Base-by-base conservation (phyloP, 2,113 vertebrate species). In the Notarius lentiginosus region DNA sequence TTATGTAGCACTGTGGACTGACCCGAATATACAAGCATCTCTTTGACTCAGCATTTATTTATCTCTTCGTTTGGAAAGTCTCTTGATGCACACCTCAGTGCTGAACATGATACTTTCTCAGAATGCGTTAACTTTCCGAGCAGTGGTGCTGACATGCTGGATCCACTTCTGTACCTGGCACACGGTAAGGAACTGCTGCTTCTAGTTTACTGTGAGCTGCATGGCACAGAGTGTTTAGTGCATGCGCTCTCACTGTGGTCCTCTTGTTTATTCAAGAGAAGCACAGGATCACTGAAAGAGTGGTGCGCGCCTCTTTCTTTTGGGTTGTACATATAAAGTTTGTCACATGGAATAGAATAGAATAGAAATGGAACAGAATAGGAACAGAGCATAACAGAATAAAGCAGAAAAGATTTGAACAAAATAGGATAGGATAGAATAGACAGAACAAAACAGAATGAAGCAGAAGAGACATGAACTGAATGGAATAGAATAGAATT, bases 31-130 rank as follows among this genome's bases (percentile, higher is more conserved):
- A 22, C 17, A 34, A 81, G 18, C 2, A 20, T 41, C 68, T 49
- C 0, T 58, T 5, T 5, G 18, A 47, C 10, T 22, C 24, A 14
- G 20, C 51, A 22, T 47, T 14, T 41, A 10, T 2, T 5, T 5
- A 10, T 80, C 18, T 18, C 4, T 49, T 80, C 51, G 51, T 47
- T 56, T 63, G 8, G 27, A 14, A 77, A 77, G 51, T 85, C 24
- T 77, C 30, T 18, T 5, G 22, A 4, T 5, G 22, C 49, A 22
- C 66, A 24, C 27, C 24, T 56, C 66, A 47, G 68, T 7, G 24
- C 65, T 76, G 76, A 90, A 41, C 20, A 90, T 90, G 89, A 20
- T 87, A 76, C 76, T 82, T 66, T 82, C 70, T 55, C 81, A 61
- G 58, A 77, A 73, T 65, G 84, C 56, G 14, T 84, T 63, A 86